Evolutionary conservation across 2,113 vertebrate species (phyloP).

Genomic region (Mastomys natalensis): DNA sequence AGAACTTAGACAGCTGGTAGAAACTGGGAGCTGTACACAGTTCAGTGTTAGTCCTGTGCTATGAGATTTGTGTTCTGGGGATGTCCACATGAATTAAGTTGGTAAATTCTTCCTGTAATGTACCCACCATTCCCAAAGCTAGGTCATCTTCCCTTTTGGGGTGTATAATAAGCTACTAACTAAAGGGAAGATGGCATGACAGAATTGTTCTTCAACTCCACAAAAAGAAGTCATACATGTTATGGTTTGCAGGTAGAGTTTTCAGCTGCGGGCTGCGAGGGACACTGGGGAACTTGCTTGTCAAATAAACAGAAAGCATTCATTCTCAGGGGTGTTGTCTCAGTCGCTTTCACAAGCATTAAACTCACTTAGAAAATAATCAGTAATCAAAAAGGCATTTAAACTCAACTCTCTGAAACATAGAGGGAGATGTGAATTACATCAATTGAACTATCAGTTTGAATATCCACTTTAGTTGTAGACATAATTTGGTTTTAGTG

Average conservation of each 20-base stretch:
- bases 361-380: slow-evolving; percentile 80
- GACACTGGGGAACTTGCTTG: slow-evolving; percentile 26
- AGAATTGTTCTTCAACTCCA: slow-evolving; percentile 1
- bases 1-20: background rate
- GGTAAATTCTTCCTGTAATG: background rate
- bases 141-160: background rate
- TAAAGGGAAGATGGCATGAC: background rate
- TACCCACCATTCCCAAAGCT: background rate
- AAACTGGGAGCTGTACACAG: background rate
- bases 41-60: background rate
- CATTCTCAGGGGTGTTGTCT: slow-evolving; percentile 46
- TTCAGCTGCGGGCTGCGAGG: background rate
- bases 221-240: background rate
- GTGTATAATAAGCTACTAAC: background rate
- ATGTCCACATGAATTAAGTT: background rate
- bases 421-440: slow-evolving; percentile 65
- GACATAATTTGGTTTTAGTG: slow-evolving; percentile 67
- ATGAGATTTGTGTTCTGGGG: background rate
- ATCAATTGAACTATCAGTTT: slow-evolving; percentile 72
- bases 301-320: slow-evolving; percentile 67
- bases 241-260: background rate
- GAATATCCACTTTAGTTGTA: slow-evolving; percentile 67
- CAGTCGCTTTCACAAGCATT: slow-evolving; percentile 61
- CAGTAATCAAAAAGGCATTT: slow-evolving; percentile 77
- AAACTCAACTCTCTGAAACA: slow-evolving; percentile 75